Evolutionary conservation across 2,797 vertebrate species (phyloP), one percentile per base, ranked within the genome.

Genomic region (Gastrophryne carolinensis): DNA sequence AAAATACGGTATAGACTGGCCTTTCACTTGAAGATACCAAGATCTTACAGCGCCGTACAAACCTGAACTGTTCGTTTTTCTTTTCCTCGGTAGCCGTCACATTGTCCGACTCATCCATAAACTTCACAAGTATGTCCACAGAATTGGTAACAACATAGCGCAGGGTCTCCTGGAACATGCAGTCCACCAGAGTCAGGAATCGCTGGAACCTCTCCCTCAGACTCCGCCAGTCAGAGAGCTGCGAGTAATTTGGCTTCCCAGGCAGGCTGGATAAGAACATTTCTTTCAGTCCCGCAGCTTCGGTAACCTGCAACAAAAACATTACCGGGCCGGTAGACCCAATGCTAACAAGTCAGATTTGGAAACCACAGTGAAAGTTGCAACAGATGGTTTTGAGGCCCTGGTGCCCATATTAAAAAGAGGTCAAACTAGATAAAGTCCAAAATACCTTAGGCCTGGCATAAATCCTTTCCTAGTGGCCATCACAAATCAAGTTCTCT

Each of bases 91-190:
- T 71, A 60, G 53, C 34, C 2, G 60, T 72, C 54, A 80, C 53
- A 23, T 1, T 72, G 17, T 61, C 35, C 72, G 87, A 87, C 39
- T 26, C 50, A 65, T 37, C 65, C 53, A 89, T 79, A 44, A 80
- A 66, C 2, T 82, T 79, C 53, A 81, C 15, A 50, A 90, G 79
- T 10, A 72, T 67, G 9, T 50, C 72, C 53, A 85, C 1, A 3
- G 85, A 81, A 13, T 69, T 81, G 30, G 83, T 78, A 76, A 87
- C 82, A n/a, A 90, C 74, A 27, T 78, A 81, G 30, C 83, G 82
- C 26, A 84, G 76, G 54, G 85, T 63, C 67, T 89, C 85, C 73
- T 88, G 85, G 70, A 89, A 89, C 4, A 90, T 67, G 66, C 60
- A 80, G 77, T 90, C 89, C 12, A 86, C 65, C 52, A 90, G 75